phyloP scores from a whole-genome alignment of 2,113 vertebrate species.

The Dasyurus viverrinus region DNA sequence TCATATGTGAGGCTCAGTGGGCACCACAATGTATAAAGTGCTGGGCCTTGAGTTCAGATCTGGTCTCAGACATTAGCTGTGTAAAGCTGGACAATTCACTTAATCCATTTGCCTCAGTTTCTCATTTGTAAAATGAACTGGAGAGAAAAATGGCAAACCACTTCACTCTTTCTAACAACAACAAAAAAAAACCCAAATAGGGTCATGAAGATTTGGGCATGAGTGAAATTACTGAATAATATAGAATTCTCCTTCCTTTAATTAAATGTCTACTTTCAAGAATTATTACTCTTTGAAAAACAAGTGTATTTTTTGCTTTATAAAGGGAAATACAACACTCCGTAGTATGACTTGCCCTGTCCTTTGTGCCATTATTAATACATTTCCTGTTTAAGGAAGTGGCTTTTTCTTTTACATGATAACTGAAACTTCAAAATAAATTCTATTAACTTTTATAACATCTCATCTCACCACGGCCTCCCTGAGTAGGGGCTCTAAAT shows the following conservation, averaged over 20 bases:
- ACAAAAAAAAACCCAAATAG: background rate
- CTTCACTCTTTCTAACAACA: background rate
- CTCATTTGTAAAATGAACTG: background rate
- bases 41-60: background rate
- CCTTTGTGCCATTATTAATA: slow-evolving; percentile 78
- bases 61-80: background rate
- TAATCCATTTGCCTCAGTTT: background rate
- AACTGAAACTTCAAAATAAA: slow-evolving; percentile 74
- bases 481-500: slow-evolving; percentile 55
- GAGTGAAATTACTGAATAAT: background rate
- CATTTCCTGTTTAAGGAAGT: slow-evolving; percentile 73
- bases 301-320: slow-evolving; percentile 64
- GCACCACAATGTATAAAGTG: no score
- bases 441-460: slow-evolving; percentile 62
- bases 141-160: background rate
- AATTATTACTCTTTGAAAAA: slow-evolving; percentile 62
- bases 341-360: slow-evolving; percentile 63
- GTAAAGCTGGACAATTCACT: background rate
- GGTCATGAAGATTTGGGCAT: background rate
- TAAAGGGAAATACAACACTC: slow-evolving; percentile 61
- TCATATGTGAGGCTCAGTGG: background rate
- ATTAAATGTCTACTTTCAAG: slow-evolving; percentile 43
- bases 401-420: slow-evolving; percentile 69
- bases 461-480: slow-evolving; percentile 65
- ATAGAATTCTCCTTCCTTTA: slow-evolving; percentile 18